Conservation (phyloP, 2,113 vertebrate species). For the Rhizomys pruinosus region DNA sequence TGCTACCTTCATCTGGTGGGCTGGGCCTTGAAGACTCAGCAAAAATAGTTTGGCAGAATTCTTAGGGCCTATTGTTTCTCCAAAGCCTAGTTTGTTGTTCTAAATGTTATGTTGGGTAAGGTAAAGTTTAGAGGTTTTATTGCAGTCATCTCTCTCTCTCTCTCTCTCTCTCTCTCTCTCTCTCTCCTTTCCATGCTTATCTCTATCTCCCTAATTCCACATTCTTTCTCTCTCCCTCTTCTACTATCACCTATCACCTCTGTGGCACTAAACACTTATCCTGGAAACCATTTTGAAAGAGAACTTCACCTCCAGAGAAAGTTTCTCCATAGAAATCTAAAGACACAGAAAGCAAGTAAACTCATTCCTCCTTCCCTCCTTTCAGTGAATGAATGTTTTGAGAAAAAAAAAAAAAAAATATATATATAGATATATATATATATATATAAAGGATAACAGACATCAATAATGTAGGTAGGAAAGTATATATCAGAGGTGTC, state of each 20-base stretch:
- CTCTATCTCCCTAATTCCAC: background rate
- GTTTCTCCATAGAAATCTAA: background rate
- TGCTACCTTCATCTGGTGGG: background rate
- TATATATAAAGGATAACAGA: no score
- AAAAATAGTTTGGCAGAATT: slow-evolving; percentile 33
- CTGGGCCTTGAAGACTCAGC: slow-evolving; percentile 39
- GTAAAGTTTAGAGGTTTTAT: background rate
- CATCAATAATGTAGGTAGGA: background rate
- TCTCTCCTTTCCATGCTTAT: no score
- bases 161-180: background rate
- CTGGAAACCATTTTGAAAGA: background rate
- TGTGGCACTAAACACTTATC: background rate
- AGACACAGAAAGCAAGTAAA: background rate
- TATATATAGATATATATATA: no score
- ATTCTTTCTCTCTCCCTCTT: background rate
- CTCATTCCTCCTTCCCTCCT: background rate
- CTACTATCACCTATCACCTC: background rate
- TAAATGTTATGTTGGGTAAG: background rate
- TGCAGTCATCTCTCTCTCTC: background rate
- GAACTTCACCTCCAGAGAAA: background rate
- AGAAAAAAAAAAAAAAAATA: no score
- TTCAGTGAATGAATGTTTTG: background rate
- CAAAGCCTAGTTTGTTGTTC: background rate
- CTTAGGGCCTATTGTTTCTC: background rate
- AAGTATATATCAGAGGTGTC: background rate